Base-by-base conservation (phyloP, 2,888 invertebrate genomes). In the Amphipyra berbera region DNA sequence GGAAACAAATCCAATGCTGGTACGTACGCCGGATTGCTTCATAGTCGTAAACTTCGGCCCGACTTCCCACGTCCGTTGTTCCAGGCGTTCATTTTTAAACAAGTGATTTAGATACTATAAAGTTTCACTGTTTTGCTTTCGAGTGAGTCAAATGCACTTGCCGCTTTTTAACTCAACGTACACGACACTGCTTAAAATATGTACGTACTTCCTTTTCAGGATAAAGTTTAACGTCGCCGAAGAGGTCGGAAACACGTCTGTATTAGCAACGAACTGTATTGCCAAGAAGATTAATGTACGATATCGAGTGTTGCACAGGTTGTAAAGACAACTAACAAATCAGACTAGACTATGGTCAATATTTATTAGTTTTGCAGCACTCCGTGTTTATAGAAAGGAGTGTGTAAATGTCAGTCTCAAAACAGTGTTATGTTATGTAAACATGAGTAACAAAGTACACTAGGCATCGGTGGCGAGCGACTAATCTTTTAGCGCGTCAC, bases 401-500 rank as follows among this genome's bases (percentile, higher is more conserved):
- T 65, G 52, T 63, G 46, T 48, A 60, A 61, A 58, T 69, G 63
- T 60, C 63, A 53, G 55, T 62, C 66, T 66, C 48, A 56, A 62
- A 73, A 70, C 66, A 63, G 40, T 54, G 49, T 69, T 45, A 52
- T 48, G 65, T 66, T 57, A 52, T 67, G 61, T 64, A 66, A 67
- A 71, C 50, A 73, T 47, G 62, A 48, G 45, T 67, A 60, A 68
- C 73, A 68, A 70, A 73, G 68, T 73, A 70, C 60, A 53, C 58
- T 54, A 64, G 68, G 48, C 48, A 49, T 62, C 53, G 49, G 63
- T 79, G 77, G 81, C 84, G 84, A 89, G 81, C 84, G 84, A 90
- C 91, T 93, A 94, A 94, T 94, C 92, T 93, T 89, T 94, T 93
- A 94, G 83, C 87, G 82, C 89, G 91, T 93, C 92, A 90, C 83